Conservation (phyloP, 2,113 vertebrate genomes). For the Tapirus terrestris region DNA sequence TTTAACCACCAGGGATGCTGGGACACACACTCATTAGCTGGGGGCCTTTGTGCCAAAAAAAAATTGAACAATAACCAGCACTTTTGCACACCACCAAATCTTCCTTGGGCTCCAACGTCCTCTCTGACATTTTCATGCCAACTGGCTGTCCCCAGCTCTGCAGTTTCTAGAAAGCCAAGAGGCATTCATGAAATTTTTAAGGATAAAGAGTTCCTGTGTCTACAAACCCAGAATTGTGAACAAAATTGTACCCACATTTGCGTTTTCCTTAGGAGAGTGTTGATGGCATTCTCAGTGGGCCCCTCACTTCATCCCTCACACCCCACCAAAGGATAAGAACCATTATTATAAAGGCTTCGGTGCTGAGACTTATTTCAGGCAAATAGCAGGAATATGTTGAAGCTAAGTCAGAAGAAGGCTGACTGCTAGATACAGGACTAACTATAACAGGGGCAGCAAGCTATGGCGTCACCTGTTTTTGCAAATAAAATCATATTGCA, state of each 20-base stretch:
- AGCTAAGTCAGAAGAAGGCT: not conserved
- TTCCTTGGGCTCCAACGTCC: not conserved
- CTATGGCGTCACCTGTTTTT: not conserved
- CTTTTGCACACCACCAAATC: not conserved
- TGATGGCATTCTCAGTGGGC: accelerated
- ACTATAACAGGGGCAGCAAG: not conserved
- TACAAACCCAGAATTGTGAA: not conserved
- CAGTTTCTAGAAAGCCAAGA: not conserved
- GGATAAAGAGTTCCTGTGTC: too few relatives aligned
- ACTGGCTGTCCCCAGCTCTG: not conserved
- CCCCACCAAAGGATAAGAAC: not conserved
- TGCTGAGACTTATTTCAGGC: not conserved
- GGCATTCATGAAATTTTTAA: not conserved
- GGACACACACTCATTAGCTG: not conserved
- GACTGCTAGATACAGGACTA: not conserved
- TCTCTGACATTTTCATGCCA: not conserved
- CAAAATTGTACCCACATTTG: not conserved
- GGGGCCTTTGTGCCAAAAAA: not conserved
- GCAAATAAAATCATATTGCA: not conserved
- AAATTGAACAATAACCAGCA: not conserved
- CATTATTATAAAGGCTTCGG: not conserved
- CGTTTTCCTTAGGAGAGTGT: not conserved
- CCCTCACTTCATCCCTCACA: not conserved
- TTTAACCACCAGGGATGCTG: not conserved
- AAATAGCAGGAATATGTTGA: not conserved